Evolutionary conservation across 2,888 invertebrate genomes (phyloP).

Genomic region (Yponomeuta evonymella): DNA sequence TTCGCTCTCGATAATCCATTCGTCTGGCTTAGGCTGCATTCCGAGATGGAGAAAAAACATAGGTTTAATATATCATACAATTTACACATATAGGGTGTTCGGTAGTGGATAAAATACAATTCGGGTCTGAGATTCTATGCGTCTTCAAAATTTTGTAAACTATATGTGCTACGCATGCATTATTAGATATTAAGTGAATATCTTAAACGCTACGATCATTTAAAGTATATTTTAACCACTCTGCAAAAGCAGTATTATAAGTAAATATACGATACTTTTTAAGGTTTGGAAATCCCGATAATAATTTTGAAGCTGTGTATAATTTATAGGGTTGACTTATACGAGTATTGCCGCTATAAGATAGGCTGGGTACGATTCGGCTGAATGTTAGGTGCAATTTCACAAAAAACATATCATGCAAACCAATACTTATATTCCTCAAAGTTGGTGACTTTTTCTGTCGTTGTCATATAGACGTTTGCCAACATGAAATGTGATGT

Average conservation of each 20-base stretch:
- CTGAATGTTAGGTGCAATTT: conserved; percentile 5
- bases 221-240: not conserved
- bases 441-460: conserved; percentile 15
- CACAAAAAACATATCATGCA: conserved; percentile 7
- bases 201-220: not conserved
- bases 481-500: not conserved
- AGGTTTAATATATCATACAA: conserved; percentile 10
- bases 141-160: too few relatives aligned
- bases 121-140: too few relatives aligned
- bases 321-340: not conserved
- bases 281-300: not conserved
- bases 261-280: not conserved
- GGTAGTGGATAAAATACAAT: not conserved
- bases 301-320: not conserved
- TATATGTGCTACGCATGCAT: too few relatives aligned
- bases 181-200: not conserved
- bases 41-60: conserved; percentile 37
- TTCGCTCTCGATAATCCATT: conserved; percentile 38
- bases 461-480: too few relatives aligned
- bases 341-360: not conserved
- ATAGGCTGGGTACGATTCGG: not conserved
- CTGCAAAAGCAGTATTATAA: not conserved
- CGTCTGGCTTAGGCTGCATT: conserved; percentile 70
- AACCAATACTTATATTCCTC: conserved; percentile 9
- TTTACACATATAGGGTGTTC: not conserved